Percentiles rank a stretch among this genome's conserved stretches.
These are phyloP conservation scores for Athripsodes cinereus DNA, from an alignment of 2,888 invertebrate genomes.

Conservation along the genomic window DNA sequence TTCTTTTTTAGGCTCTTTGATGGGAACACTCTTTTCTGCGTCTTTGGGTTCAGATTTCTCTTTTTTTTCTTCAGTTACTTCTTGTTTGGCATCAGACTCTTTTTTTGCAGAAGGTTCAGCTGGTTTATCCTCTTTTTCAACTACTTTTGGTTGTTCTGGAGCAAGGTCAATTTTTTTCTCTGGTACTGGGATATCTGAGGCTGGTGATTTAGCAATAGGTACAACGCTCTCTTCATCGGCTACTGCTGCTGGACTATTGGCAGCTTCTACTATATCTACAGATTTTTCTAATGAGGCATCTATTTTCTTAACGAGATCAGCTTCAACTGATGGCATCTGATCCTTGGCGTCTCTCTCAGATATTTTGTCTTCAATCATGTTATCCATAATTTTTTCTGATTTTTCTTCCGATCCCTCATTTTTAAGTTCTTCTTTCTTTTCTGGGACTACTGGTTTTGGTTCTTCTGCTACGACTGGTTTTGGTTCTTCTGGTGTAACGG, in stretches of 20 bases:
- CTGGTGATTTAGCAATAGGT: constrained; percentile 21
- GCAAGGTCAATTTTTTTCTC: constrained; percentile 40
- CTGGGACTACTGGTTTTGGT: constrained; percentile 31
- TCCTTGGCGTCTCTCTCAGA: constrained; percentile 24
- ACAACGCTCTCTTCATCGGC: constrained; percentile 35
- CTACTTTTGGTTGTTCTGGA: constrained; percentile 31
- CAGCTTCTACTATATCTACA: constrained; percentile 38
- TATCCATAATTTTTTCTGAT: constrained; percentile 27
- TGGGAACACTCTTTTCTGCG: constrained; percentile 32
- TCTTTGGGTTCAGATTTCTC: constrained; percentile 12
- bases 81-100: constrained; percentile 29
- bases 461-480: constrained; percentile 4
- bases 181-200: constrained; percentile 34
- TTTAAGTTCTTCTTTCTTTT: constrained; percentile 29
- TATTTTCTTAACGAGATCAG: constrained; percentile 26
- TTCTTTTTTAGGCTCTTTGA: constrained; percentile 32
- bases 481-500: constrained; percentile 31
- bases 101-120: constrained; percentile 27
- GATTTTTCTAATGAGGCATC: constrained; percentile 30
- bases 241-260: constrained; percentile 36
- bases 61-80: constrained; percentile 31
- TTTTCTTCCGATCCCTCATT: constrained; percentile 11
- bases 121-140: constrained; percentile 35
- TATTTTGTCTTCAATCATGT: constrained; percentile 28
- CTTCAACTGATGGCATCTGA: constrained; percentile 23